Evolutionary conservation across 2,888 invertebrate species (phyloP).

Genomic region (Limenitis camilla): DNA sequence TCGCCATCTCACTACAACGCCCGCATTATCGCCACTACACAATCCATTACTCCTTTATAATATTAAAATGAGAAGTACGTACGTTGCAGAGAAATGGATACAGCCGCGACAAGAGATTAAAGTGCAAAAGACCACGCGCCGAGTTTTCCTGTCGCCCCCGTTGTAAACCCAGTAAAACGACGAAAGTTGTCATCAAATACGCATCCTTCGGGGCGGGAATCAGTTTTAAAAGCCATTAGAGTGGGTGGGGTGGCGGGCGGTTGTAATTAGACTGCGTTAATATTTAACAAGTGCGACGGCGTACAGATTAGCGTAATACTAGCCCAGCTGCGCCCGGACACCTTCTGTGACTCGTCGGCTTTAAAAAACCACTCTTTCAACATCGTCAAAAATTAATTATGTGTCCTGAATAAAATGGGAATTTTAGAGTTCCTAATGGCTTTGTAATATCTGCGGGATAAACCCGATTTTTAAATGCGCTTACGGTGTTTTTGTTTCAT

Average conservation of each 20-base stretch:
- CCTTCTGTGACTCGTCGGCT: constrained; percentile 49
- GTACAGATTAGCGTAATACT: constrained; percentile 59
- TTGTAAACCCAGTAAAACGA: constrained; percentile 40
- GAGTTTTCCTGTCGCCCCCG: constrained; percentile 33
- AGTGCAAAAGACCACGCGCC: constrained; percentile 31
- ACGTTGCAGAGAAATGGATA: constrained; percentile 19
- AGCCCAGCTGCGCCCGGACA: constrained; percentile 60
- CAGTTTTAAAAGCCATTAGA: constrained; percentile 75
- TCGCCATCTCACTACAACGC: constrained; percentile 17
- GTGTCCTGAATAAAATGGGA: constrained; percentile 41
- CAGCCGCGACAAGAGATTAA: constrained; percentile 26
- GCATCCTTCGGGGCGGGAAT: constrained; percentile 69
- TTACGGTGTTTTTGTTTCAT: constrained; percentile 40
- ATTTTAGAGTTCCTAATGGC: constrained; percentile 40
- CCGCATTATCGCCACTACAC: constrained; percentile 18
- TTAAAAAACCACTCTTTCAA: constrained; percentile 63
- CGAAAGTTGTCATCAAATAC: constrained; percentile 73
- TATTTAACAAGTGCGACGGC: constrained; percentile 72
- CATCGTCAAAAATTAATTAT: constrained; percentile 66
- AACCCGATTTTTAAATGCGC: constrained; percentile 22
- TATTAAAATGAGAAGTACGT: constrained; percentile 20
- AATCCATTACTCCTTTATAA: constrained; percentile 24
- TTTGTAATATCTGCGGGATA: constrained; percentile 38
- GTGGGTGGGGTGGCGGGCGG: constrained; percentile 38
- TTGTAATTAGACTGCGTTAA: constrained; percentile 73